These are phyloP conservation scores for Venustaconcha ellipsiformis DNA, from an alignment of 1,140 invertebrate species.

Conservation along the genomic window DNA sequence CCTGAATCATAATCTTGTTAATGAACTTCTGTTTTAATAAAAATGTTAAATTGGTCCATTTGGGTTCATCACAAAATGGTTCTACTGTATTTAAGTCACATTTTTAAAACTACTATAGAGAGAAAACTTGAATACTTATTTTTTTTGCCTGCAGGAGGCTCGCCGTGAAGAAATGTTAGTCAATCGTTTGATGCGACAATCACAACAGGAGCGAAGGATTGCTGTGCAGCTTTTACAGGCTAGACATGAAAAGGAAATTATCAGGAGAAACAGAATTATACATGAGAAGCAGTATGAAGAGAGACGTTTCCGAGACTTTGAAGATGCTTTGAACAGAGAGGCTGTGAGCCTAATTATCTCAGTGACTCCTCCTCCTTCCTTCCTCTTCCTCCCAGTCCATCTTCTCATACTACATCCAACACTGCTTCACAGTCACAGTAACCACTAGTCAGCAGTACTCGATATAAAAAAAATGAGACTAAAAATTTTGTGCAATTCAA, in stretches of 20 bases:
- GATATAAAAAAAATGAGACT: no score
- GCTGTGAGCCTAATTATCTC: constrained; percentile 50
- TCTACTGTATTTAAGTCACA: no score
- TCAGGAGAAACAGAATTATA: constrained; percentile 63
- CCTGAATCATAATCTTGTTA: no score
- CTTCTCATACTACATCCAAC: no score
- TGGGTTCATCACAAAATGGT: no score
- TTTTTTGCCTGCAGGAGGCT: constrained; percentile 52
- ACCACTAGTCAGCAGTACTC: no score
- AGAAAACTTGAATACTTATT: not conserved
- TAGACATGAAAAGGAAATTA: constrained; percentile 68
- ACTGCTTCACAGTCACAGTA: no score
- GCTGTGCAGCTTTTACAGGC: constrained; percentile 68
- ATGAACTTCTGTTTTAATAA: no score
- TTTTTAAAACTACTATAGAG: no score
- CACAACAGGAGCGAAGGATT: constrained; percentile 68
- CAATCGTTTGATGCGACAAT: constrained; percentile 67
- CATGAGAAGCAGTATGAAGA: constrained; percentile 67
- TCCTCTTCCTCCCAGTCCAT: no score
- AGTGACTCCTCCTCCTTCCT: not conserved
- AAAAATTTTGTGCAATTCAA: no score
- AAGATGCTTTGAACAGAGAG: constrained; percentile 67
- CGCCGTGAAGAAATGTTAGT: constrained; percentile 67
- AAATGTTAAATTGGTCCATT: no score
- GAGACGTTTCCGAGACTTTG: constrained; percentile 64